Percentiles rank a stretch among this genome's conserved stretches.
Evolutionary conservation across 2,797 vertebrate genomes (phyloP).

Genomic region (Diglossa cyanea): DNA sequence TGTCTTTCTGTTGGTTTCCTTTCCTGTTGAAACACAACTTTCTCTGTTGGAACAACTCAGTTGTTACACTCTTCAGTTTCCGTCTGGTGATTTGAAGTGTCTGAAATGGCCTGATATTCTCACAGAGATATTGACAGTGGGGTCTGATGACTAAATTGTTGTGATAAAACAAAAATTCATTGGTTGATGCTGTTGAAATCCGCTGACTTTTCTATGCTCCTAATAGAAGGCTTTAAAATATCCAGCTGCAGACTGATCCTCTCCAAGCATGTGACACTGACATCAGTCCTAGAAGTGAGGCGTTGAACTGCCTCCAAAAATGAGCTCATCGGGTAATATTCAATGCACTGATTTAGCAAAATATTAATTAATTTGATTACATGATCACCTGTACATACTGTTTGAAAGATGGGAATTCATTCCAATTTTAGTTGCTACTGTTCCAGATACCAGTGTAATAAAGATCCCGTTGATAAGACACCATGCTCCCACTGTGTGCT

Average conservation of each 20-base stretch:
- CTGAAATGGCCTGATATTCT: not conserved
- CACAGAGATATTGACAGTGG: not conserved
- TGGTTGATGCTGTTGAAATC: constrained; percentile 44
- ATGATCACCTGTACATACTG: constrained; percentile 1
- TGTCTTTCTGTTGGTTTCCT: constrained; percentile 8
- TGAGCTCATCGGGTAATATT: constrained; percentile 51
- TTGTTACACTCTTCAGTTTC: not conserved
- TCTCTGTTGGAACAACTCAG: not conserved
- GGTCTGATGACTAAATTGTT: constrained; percentile 17
- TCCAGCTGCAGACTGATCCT: constrained; percentile 65
- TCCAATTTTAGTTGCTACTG: not conserved
- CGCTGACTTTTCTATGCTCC: constrained; percentile 29
- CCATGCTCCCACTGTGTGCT: not conserved
- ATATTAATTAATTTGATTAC: constrained; percentile 26
- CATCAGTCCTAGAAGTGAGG: constrained; percentile 66
- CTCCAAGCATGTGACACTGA: constrained; percentile 67
- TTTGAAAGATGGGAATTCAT: not conserved
- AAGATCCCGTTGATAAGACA: not conserved
- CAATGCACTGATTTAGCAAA: constrained; percentile 35
- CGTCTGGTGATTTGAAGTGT: not conserved
- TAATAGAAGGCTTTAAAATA: constrained; percentile 62
- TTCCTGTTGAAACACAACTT: constrained; percentile 10
- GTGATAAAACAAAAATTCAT: constrained; percentile 50
- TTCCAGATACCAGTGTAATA: not conserved
- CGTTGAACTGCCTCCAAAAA: constrained; percentile 55